Evolutionary conservation across 2,888 invertebrate species (phyloP).

Genomic region (Archips crataeganus): DNA sequence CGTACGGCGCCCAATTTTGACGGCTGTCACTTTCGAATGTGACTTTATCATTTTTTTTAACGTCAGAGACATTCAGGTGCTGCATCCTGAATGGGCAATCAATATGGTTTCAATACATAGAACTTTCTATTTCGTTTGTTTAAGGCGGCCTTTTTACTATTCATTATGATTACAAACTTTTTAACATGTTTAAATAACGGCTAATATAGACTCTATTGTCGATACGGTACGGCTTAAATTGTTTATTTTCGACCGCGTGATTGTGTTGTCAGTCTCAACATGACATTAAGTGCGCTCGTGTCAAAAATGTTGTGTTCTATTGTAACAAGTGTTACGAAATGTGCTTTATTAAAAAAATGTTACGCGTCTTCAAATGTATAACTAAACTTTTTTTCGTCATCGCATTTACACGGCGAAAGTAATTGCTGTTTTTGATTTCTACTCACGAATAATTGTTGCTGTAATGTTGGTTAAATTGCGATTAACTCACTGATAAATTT

Average conservation of each 20-base stretch:
- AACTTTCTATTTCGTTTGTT: slow-evolving; percentile 71
- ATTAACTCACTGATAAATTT: slow-evolving; percentile 33
- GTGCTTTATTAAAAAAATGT: slow-evolving; percentile 58
- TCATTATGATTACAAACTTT: slow-evolving; percentile 49
- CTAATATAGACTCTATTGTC: slow-evolving; percentile 37
- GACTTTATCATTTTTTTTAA: slow-evolving; percentile 35
- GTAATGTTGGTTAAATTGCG: slow-evolving; percentile 40
- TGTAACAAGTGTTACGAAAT: slow-evolving; percentile 61
- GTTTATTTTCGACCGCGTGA: background rate
- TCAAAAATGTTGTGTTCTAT: slow-evolving; percentile 59
- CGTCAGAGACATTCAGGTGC: slow-evolving; percentile 40
- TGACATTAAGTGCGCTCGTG: slow-evolving; percentile 66
- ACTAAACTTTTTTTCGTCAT: slow-evolving; percentile 31
- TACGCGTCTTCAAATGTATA: slow-evolving; percentile 44
- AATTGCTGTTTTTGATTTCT: slow-evolving; percentile 37
- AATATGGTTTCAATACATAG: slow-evolving; percentile 53
- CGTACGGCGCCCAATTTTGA: slow-evolving; percentile 49
- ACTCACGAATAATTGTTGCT: slow-evolving; percentile 25
- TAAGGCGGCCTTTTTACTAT: slow-evolving; percentile 49
- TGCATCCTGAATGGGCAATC: slow-evolving; percentile 58
- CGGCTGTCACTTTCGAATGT: slow-evolving; percentile 51
- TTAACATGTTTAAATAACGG: slow-evolving; percentile 8
- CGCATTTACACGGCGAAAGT: slow-evolving; percentile 34
- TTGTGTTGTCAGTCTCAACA: slow-evolving; percentile 53
- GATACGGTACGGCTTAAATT: slow-evolving; percentile 11